phyloP scores from a whole-genome alignment of 2,113 vertebrate species.

The Aegotheles bennettii region DNA sequence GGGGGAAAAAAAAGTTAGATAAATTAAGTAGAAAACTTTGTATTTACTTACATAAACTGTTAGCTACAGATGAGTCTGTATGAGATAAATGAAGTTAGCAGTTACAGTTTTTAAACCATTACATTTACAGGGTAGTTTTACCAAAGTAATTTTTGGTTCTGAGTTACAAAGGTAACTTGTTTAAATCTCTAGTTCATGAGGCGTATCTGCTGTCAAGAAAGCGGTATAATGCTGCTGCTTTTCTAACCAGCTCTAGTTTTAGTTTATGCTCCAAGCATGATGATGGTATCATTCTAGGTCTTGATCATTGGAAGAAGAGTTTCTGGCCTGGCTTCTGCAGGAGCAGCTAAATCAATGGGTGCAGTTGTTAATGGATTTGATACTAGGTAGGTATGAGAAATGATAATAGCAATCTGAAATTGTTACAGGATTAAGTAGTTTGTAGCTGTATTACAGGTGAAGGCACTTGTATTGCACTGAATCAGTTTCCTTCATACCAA shows the following conservation, averaged over 20 bases:
- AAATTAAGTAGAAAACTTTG: neutral
- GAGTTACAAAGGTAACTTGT: neutral
- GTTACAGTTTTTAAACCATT: neutral
- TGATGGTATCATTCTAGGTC: slow-evolving; percentile 71
- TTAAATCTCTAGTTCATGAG: neutral
- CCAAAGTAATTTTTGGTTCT: neutral
- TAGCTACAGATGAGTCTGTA: neutral
- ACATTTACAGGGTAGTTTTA: neutral
- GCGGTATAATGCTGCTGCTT: neutral
- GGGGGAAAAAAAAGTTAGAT: too few relatives aligned
- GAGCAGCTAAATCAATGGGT: slow-evolving; percentile 90
- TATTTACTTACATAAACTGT: neutral
- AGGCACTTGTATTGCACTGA: neutral
- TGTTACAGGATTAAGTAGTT: neutral
- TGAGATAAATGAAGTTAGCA: neutral
- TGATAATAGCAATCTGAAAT: neutral
- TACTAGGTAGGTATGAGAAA: slow-evolving; percentile 79
- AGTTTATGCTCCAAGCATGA: neutral
- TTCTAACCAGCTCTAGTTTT: neutral
- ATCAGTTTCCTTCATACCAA: neutral
- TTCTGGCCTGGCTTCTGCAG: slow-evolving; percentile 93
- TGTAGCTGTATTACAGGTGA: neutral
- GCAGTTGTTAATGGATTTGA: slow-evolving; percentile 96
- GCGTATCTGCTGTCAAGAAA: neutral
- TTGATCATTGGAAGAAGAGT: slow-evolving; percentile 96